Conservation (phyloP, 1,140 invertebrate species). For the Drosophila truncata region DNA sequence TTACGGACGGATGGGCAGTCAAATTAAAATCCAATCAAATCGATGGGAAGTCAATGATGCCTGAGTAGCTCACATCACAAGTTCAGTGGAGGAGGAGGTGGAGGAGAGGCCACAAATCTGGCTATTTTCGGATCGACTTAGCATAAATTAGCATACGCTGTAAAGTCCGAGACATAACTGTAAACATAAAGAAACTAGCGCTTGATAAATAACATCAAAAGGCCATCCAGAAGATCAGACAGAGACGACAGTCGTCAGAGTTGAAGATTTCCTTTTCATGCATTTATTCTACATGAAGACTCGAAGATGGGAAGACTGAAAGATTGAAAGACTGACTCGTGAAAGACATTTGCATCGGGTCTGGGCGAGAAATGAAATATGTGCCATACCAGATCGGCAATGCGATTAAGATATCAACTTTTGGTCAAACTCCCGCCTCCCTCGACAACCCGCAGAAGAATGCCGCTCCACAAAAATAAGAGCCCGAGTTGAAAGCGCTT, state of each 20-base stretch:
- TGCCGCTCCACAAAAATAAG: slow-evolving; percentile 63
- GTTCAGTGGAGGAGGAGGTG: not conserved
- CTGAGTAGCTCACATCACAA: slow-evolving; percentile 23
- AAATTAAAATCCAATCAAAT: slow-evolving; percentile 74
- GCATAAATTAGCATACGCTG: slow-evolving; percentile 77
- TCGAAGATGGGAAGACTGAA: not conserved
- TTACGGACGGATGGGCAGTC: slow-evolving; percentile 30
- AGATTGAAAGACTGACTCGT: slow-evolving; percentile 9
- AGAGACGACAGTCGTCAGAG: slow-evolving; percentile 2
- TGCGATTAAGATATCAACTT: slow-evolving; percentile 80
- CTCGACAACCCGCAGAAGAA: slow-evolving; percentile 19
- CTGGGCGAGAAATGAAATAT: slow-evolving; percentile 58
- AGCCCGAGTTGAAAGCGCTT: slow-evolving; percentile 29
- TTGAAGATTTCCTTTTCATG: slow-evolving; percentile 56
- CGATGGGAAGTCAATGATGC: slow-evolving; percentile 46
- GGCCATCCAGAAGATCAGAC: slow-evolving; percentile 34
- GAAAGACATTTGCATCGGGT: slow-evolving; percentile 43
- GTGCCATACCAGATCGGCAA: slow-evolving; percentile 67
- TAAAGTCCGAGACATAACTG: slow-evolving; percentile 73
- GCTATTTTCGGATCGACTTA: slow-evolving; percentile 52
- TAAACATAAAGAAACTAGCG: slow-evolving; percentile 76
- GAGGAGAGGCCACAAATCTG: slow-evolving; percentile 23
- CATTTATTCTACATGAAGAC: slow-evolving; percentile 47
- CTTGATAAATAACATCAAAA: slow-evolving; percentile 65
- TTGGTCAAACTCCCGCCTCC: slow-evolving; percentile 21